Base-by-base conservation (phyloP, 1,140 invertebrate species). In the Archivesica marissinica region DNA sequence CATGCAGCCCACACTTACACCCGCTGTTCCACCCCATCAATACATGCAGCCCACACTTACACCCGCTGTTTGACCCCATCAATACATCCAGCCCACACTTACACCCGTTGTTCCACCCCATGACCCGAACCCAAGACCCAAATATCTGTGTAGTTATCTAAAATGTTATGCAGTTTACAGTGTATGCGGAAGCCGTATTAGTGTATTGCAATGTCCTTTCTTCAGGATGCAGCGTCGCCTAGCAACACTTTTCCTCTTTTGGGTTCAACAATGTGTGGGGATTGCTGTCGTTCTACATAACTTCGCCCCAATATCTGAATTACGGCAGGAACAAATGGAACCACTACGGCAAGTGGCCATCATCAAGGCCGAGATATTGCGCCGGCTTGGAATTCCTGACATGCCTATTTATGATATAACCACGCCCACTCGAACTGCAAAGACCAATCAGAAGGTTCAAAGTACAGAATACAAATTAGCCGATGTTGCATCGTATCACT, bases 341-440 rank as follows among this genome's bases (percentile, higher is more conserved):
- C 59, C 59, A 17, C 30, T 64, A 3, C 59, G 59, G 13, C 59
- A 64, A 17, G 59, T 64, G 9, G 59, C 59, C 20, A 35, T 4
- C 11, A 64, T 64, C 30, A 64, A 64, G n/a, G 30, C 33, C 15
- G 59, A 64, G 38, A 64, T 64, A 35, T 64, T 64, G n/a, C 59
- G 59, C 15, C 59, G 38, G 1, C 59, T 64, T 64, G 59, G 59
- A 33, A 64, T 35, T 1, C 15, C 59, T 13, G 59, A 64, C 30
- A 15, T 33, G 13, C 59, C 59, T 35, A 64, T 13, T 35, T 17
- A 13, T 13, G 4, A 64, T 15, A 9, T 35, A 25, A 59, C 54
- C n/a, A 64, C 59, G n/a, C 54, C 54, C 7, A 28, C 17, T 25
- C 59, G 38, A 13, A 64, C 33, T 2, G 15, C 59, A 2, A 35